Evolutionary conservation across 2,797 vertebrate genomes (phyloP).

Genomic region (Tapera naevia): DNA sequence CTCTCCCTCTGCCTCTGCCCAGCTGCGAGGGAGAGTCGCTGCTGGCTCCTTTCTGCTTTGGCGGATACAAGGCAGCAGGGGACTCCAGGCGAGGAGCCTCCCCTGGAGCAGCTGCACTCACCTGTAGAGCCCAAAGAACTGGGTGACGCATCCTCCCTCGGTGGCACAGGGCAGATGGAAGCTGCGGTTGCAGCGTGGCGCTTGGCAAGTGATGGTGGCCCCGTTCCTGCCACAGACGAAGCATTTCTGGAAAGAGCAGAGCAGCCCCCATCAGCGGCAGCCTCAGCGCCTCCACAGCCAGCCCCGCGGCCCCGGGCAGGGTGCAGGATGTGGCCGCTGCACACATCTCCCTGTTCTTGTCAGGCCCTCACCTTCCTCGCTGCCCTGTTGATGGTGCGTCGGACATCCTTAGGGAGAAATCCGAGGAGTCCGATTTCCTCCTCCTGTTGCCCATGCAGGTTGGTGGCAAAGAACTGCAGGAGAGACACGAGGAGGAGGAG

Average conservation of each 20-base stretch:
- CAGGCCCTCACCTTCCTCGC: background rate
- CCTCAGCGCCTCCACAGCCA: background rate
- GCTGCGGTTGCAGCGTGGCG: background rate
- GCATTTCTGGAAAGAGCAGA: background rate
- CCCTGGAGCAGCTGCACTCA: background rate
- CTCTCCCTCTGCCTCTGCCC: too few species aligned
- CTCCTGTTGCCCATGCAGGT: background rate
- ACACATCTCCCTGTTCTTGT: background rate
- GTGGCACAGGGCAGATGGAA: background rate
- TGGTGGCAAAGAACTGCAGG: background rate
- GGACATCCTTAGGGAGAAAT: background rate
- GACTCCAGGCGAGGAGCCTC: too few species aligned
- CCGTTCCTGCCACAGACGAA: background rate
- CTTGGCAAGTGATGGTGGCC: background rate
- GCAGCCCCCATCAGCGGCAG: background rate
- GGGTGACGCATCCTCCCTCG: background rate
- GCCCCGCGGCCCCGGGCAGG: background rate
- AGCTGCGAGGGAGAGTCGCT: too few species aligned
- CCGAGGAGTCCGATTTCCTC: background rate
- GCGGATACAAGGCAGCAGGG: too few species aligned
- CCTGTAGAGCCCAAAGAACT: background rate
- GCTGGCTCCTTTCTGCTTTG: too few species aligned
- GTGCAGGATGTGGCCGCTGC: background rate
- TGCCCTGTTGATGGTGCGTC: background rate
- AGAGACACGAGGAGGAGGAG: background rate